A percentile compares a stretch with the other conserved stretches of the same genome.
Conservation (phyloP, 2,888 invertebrate genomes). For the Agrenia bidenticulata region DNA sequence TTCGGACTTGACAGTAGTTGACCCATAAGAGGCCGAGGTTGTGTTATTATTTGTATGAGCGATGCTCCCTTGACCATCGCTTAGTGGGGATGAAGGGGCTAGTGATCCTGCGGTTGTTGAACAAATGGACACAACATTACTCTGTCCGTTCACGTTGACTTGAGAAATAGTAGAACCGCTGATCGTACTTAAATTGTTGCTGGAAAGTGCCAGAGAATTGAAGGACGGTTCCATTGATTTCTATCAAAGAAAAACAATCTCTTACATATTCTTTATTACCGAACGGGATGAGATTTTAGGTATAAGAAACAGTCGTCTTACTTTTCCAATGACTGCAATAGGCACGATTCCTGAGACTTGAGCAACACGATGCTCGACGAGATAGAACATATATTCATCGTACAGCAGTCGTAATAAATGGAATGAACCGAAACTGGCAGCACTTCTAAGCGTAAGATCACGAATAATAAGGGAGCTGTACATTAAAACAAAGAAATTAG, state of each 20-base stretch:
- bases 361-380: constrained; percentile 96
- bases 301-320: constrained; percentile 9
- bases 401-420: constrained; percentile 95
- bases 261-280: not conserved
- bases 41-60: not conserved
- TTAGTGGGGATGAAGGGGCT: not conserved
- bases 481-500: constrained; percentile 1
- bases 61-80: not conserved
- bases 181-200: no score
- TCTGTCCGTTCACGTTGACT: constrained; percentile 5
- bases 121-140: not conserved
- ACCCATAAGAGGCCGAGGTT: not conserved
- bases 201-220: no score
- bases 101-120: not conserved
- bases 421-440: constrained; percentile 98
- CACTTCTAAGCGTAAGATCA: constrained; percentile 91
- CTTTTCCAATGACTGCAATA: constrained; percentile 85
- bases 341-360: constrained; percentile 85
- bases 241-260: not conserved
- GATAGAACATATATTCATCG: constrained; percentile 98
- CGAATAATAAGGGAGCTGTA: constrained; percentile 93
- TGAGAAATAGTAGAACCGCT: not conserved
- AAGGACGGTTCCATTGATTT: not conserved
- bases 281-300: not conserved
- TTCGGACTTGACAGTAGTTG: constrained; percentile 1